These are phyloP conservation scores for Myotis planiceps DNA, from an alignment of 2,797 vertebrate genomes.

Conservation along the genomic window DNA sequence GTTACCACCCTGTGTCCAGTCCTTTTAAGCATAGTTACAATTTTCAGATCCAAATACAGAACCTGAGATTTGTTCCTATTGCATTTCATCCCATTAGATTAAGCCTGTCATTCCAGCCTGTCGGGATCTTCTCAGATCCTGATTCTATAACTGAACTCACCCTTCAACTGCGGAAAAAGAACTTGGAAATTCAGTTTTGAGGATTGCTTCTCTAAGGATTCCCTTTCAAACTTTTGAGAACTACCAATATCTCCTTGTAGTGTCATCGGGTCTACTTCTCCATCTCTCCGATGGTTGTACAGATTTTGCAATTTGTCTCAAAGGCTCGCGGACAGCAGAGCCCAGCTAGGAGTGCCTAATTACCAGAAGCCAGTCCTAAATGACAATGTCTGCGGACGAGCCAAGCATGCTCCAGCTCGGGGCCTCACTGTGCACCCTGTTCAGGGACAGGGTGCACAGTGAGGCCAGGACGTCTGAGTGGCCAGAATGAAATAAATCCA, in stretches of 20 bases:
- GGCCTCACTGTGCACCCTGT: neutral
- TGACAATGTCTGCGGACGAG: slow-evolving; percentile 34
- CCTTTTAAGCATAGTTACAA: neutral
- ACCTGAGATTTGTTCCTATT: neutral
- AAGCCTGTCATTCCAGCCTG: neutral
- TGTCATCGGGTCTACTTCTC: slow-evolving; percentile 60
- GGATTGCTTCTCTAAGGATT: slow-evolving; percentile 52
- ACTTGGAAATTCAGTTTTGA: slow-evolving; percentile 47
- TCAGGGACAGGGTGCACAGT: neutral
- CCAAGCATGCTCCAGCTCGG: slow-evolving; percentile 48
- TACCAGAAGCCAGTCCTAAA: slow-evolving; percentile 64
- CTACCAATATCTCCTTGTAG: slow-evolving; percentile 75
- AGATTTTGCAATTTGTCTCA: slow-evolving; percentile 78
- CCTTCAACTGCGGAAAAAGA: slow-evolving; percentile 15
- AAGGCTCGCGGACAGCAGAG: slow-evolving; percentile 61
- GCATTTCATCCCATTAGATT: neutral
- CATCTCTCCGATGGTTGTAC: slow-evolving; percentile 65
- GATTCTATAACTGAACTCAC: slow-evolving; percentile 41
- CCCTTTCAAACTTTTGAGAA: slow-evolving; percentile 68
- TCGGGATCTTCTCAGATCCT: slow-evolving; percentile 6
- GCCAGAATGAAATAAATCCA: slow-evolving; percentile 16
- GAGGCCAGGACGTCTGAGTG: neutral
- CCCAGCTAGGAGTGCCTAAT: slow-evolving; percentile 64
- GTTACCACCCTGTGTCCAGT: neutral
- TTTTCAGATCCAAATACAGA: slow-evolving; percentile 30